Conservation (phyloP, 2,797 vertebrate species). For the Echeneis naucrates region DNA sequence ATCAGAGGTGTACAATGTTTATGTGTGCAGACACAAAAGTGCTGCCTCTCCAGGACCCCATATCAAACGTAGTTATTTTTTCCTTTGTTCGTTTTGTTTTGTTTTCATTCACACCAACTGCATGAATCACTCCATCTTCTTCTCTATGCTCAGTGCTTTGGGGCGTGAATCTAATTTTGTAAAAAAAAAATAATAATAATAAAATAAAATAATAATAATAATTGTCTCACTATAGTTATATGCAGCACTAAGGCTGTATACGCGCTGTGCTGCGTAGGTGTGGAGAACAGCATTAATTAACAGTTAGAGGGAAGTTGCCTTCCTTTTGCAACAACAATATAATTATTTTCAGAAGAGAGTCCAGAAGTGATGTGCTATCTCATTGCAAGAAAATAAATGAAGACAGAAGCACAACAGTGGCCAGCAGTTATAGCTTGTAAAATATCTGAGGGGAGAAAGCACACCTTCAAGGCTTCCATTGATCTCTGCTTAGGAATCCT, state of each 20-base stretch:
- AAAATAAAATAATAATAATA: no score
- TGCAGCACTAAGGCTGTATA: conserved; percentile 13
- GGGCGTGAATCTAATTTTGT: conserved; percentile 48
- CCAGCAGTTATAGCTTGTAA: conserved; percentile 50
- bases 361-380: conserved; percentile 16
- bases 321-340: conserved; percentile 20
- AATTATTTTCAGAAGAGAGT: conserved; percentile 48
- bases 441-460: conserved; percentile 44
- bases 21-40: neutral
- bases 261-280: conserved; percentile 19
- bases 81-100: no score
- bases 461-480: conserved; percentile 56
- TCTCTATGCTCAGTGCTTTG: conserved; percentile 2
- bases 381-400: neutral
- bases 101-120: conserved; percentile 29
- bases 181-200: no score
- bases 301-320: conserved; percentile 32
- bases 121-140: conserved; percentile 13
- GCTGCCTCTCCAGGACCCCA: neutral
- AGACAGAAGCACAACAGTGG: conserved; percentile 40
- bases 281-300: conserved; percentile 46
- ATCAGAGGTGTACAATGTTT: conserved; percentile 65
- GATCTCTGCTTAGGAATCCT: conserved; percentile 68
- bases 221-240: conserved; percentile 12
- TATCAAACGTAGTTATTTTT: conserved; percentile 18